Base-by-base conservation (phyloP, 2,113 vertebrate genomes). In the Micronisus gabar region DNA sequence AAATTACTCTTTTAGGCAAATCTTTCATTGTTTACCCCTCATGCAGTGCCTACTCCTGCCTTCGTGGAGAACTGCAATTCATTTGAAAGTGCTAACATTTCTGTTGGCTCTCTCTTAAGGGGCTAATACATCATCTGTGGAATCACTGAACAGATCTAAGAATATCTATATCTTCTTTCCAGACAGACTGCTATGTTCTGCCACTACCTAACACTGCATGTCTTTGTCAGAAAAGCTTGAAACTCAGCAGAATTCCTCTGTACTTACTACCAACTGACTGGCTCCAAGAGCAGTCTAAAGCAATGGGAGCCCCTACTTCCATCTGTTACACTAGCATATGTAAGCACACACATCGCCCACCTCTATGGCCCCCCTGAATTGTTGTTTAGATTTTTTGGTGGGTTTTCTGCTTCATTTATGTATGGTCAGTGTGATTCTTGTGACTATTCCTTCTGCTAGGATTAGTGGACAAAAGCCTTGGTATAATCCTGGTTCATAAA, bases 311-410 rank as follows among this genome's bases (percentile, higher is more conserved):
- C 15, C 20, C 25, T 48, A 1, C 10, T 83, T 38, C 30, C 40
- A 21, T 47, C 73, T 50, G 5, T 63, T 58, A 21, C 13, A 11
- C 5, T 36, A 25, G 32, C 7, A 5, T 13, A 13, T 2, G 2
- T 59, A 61, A 40, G 16, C 6, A 21, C 47, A 17, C 7, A 0
- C 2, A 5, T 1, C 84, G 13, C 32, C 4, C 21, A 15, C 9
- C 21, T 36, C 32, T 7, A 0, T 8, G 16, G 11, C 8, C 1
- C 25, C 12, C 3, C 23, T 1, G 6, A 2, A 1, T 2, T 16
- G 3, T 8, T 68, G 25, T 22, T 72, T 17, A 50, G 53, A 25
- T 18, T 18, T 56, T 63, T 72, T 10, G 2, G 5, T 50, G 53
- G 16, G 8, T 81, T 73, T 79, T 43, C 55, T 86, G 30, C 26